Evolutionary conservation across 1,140 invertebrate species (phyloP), one percentile per base, ranked within the genome.

Genomic region (Sarcophaga bullata): DNA sequence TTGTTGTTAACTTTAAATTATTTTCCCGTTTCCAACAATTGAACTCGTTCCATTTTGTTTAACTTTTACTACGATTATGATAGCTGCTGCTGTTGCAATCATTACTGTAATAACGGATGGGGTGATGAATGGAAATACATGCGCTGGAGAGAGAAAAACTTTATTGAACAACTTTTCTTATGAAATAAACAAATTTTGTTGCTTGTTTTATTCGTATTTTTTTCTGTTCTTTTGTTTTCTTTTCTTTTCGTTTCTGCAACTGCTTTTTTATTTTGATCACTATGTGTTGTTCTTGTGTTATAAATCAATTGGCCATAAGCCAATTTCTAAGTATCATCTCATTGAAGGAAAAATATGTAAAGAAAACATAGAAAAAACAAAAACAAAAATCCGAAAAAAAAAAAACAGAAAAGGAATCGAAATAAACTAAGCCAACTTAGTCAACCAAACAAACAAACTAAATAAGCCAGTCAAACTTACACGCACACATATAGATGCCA

Each of bases 221-320:
- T 10, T 19, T 19, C 6, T 73, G 13, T n/a, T 17, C 15, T 49
- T 0, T 47, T 47, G 9, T 76, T 76, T 76, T 47, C 17, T 49
- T 73, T 8, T 76, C 17, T 48, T 6, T 47, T 6, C 3, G 47
- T 75, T 62, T 62, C 6, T 37, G 52, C 10, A 15, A 62, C 19
- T 62, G 58, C 13, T 68, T 19, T 46, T 68, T 68, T 6, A n/a
- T n/a, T 68, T 3, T 13, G 47, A 76, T 76, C 48, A 17, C 47
- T 50, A 13, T 17, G 73, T 48, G 11, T 76, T 48, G 11, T 76
- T 76, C 73, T 76, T 17, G n/a, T 48, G 73, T 76, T 76, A 76
- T 76, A 76, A 76, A 76, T 76, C 73, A 76, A 76, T 76, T 76
- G 73, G 73, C 73, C 73, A 76, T 76, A 76, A 76, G 73, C 73